Evolutionary conservation across 2,888 invertebrate species (phyloP), one percentile per base, ranked within the genome.

Genomic region (Pammene fasciana): DNA sequence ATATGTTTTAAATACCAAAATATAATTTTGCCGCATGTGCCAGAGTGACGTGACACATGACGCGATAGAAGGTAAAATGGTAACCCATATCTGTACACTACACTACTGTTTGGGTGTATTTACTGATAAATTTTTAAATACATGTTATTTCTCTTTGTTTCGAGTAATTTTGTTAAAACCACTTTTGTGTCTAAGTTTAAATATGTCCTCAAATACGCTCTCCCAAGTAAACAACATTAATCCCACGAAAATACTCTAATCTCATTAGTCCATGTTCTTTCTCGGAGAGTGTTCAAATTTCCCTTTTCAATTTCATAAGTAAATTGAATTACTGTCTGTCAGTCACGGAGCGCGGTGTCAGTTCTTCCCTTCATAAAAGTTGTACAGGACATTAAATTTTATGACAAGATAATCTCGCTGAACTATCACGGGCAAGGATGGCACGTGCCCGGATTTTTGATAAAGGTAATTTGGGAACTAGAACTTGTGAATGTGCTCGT

Each of bases 281-380:
- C 59, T 36, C 64, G 10, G n/a, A 26, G 46, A 52, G 38, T 14
- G 41, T 34, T 16, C 18, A 14, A n/a, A n/a, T n/a, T n/a, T n/a
- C n/a, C 65, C 55, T 57, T 50, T 34, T 60, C 59, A 65, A 46
- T 70, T 65, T 70, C 46, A 60, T 13, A 38, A 50, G 55, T 48
- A 65, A 68, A 71, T 68, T 71, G 60, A 65, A 68, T 71, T 61
- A 71, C 48, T 71, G 68, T 71, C 68, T 50, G 71, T 64, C 71
- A 67, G 41, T 71, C 68, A 65, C 43, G 46, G 9, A 38, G 41
- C 57, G 45, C 41, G 26, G 36, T 57, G 68, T 68, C 68, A 68
- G 70, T 65, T 45, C 46, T 70, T 55, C 11, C 60, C 43, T 34
- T 13, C 57, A 57, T 56, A 52, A 65, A 57, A 59, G 43, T 55